These are phyloP conservation scores for Catocala nupta DNA, from an alignment of 2,888 invertebrate genomes.

Conservation along the genomic window DNA sequence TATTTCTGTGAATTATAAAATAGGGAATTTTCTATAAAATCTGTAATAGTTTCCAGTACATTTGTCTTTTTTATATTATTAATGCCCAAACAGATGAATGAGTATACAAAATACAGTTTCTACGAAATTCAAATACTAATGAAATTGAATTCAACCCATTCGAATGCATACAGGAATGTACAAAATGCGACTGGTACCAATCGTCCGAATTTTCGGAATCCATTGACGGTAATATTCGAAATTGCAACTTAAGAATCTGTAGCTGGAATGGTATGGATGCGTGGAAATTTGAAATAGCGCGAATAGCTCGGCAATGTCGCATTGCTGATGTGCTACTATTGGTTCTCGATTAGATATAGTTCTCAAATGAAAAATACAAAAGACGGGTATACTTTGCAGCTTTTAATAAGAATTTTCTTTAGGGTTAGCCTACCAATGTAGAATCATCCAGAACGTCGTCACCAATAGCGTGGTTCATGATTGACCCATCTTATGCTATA, in stretches of 20 bases:
- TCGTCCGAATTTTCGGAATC: conserved; percentile 26
- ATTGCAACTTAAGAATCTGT: conserved; percentile 33
- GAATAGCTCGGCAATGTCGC: conserved; percentile 37
- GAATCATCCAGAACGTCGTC: too few species aligned
- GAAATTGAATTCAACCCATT: conserved; percentile 18
- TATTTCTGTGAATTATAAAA: too few species aligned
- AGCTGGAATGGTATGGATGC: conserved; percentile 36
- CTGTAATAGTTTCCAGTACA: too few species aligned
- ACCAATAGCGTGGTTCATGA: too few species aligned
- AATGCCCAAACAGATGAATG: background rate
- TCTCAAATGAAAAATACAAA: background rate
- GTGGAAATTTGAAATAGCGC: conserved; percentile 34
- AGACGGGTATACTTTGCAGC: background rate
- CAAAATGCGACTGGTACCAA: background rate
- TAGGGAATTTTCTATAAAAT: too few species aligned
- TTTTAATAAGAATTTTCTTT: too few species aligned
- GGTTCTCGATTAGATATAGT: conserved; percentile 32
- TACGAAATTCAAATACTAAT: background rate
- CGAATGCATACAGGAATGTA: conserved; percentile 5
- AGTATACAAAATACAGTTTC: background rate
- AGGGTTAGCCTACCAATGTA: too few species aligned
- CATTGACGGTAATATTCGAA: conserved; percentile 33
- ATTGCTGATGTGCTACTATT: conserved; percentile 40
- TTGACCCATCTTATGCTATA: too few species aligned
- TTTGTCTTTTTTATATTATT: too few species aligned